These are phyloP conservation scores for Parochlus steinenii DNA, from an alignment of 2,888 invertebrate species.

Conservation along the genomic window DNA sequence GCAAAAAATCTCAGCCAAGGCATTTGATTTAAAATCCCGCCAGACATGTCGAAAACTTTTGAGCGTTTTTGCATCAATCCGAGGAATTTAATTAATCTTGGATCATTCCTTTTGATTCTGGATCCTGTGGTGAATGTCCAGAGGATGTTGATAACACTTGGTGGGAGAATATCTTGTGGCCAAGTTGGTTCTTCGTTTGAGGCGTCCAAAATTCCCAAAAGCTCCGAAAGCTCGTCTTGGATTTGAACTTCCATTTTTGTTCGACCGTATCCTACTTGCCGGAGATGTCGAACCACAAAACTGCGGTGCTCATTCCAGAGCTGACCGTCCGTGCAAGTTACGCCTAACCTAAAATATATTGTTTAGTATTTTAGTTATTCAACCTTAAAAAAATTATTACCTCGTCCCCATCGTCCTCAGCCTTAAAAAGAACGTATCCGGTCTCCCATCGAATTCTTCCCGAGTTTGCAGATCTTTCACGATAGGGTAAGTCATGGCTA, in stretches of 20 bases:
- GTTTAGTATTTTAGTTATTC: background rate
- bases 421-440: conserved; percentile 45
- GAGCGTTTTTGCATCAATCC: conserved; percentile 33
- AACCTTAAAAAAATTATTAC: conserved; percentile 19
- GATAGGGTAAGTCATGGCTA: conserved; percentile 35
- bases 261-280: conserved; percentile 38
- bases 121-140: conserved; percentile 43
- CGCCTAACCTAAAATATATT: conserved; percentile 22
- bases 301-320: conserved; percentile 38
- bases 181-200: conserved; percentile 19
- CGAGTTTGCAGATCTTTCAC: conserved; percentile 35
- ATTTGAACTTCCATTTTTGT: conserved; percentile 36
- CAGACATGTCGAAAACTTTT: conserved; percentile 39
- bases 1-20: conserved; percentile 46
- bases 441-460: conserved; percentile 46
- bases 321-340: conserved; percentile 40
- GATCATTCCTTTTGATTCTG: conserved; percentile 31
- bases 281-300: conserved; percentile 37
- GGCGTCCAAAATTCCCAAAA: conserved; percentile 23
- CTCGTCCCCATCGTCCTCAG: conserved; percentile 44
- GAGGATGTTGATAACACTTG: conserved; percentile 44
- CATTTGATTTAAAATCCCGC: conserved; percentile 38
- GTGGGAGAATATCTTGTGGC: conserved; percentile 32
- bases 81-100: conserved; percentile 30
- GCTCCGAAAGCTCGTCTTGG: conserved; percentile 34